These are phyloP conservation scores for Sicus ferrugineus DNA, from an alignment of 2,888 invertebrate species.

Conservation along the genomic window DNA sequence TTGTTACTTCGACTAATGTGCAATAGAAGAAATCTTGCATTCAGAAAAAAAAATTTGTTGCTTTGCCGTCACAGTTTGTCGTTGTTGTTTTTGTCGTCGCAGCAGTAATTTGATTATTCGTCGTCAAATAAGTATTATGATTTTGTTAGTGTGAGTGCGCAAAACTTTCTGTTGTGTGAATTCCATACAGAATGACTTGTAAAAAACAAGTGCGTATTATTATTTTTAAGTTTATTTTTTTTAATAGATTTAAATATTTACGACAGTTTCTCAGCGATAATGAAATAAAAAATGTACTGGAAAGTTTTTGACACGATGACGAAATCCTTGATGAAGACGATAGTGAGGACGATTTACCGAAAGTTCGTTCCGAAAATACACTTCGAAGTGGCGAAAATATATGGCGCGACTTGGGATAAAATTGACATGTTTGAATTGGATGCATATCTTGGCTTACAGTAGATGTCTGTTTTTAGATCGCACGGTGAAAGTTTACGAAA, in stretches of 20 bases:
- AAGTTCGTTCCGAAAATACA: not conserved
- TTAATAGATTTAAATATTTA: not conserved
- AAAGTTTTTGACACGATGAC: not conserved
- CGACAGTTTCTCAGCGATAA: not conserved
- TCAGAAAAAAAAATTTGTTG: not conserved
- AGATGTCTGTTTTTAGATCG: too few species aligned
- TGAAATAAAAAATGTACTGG: not conserved
- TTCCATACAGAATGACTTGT: not conserved
- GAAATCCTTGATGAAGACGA: not conserved
- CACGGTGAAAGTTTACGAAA: too few species aligned
- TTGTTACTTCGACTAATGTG: not conserved
- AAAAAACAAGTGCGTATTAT: not conserved
- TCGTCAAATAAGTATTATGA: not conserved
- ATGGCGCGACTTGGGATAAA: not conserved
- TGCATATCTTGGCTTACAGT: not conserved
- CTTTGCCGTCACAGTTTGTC: too few species aligned
- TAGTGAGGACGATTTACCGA: not conserved
- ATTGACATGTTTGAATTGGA: not conserved
- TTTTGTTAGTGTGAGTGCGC: too few species aligned
- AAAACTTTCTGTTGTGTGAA: too few species aligned
- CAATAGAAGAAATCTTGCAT: not conserved
- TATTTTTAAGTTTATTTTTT: too few species aligned
- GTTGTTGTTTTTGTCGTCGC: not conserved
- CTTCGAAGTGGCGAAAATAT: not conserved
- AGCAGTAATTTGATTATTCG: not conserved